phyloP scores from a whole-genome alignment of 2,888 invertebrate genomes.

The Agrenia bidenticulata region DNA sequence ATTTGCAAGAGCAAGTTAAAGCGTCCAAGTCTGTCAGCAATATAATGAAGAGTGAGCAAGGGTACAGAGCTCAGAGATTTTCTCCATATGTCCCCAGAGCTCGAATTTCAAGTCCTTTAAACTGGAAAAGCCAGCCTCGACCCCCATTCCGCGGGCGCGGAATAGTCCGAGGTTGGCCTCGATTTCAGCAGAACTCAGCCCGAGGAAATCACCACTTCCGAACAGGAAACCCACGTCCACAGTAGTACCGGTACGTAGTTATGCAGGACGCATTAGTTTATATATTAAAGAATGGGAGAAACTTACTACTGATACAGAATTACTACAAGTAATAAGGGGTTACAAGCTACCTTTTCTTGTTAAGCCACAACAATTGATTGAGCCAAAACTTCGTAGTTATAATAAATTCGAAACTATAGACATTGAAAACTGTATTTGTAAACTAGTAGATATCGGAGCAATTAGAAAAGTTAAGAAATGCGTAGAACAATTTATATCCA shows the following conservation, averaged over 20 bases:
- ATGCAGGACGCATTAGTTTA: slow-evolving; percentile 16
- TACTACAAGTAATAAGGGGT: slow-evolving; percentile 15
- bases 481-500: slow-evolving; percentile 9
- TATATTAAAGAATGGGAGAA: slow-evolving; percentile 13
- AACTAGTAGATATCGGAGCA: neutral
- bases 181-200: neutral
- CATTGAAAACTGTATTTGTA: neutral
- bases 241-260: neutral
- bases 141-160: slow-evolving; percentile 13
- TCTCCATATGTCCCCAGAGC: neutral
- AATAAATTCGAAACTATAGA: neutral
- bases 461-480: neutral
- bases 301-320: slow-evolving; percentile 17
- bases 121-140: slow-evolving; percentile 21
- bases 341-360: slow-evolving; percentile 19
- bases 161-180: neutral
- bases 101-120: slow-evolving; percentile 9
- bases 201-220: neutral
- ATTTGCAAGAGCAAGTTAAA: slow-evolving; percentile 18
- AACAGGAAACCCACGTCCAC: neutral
- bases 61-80: neutral
- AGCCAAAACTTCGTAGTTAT: neutral
- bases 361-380: neutral
- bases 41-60: neutral
- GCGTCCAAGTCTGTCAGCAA: neutral